Base-by-base conservation (phyloP, 2,113 vertebrate species). In the Myiozetetes cayanensis region DNA sequence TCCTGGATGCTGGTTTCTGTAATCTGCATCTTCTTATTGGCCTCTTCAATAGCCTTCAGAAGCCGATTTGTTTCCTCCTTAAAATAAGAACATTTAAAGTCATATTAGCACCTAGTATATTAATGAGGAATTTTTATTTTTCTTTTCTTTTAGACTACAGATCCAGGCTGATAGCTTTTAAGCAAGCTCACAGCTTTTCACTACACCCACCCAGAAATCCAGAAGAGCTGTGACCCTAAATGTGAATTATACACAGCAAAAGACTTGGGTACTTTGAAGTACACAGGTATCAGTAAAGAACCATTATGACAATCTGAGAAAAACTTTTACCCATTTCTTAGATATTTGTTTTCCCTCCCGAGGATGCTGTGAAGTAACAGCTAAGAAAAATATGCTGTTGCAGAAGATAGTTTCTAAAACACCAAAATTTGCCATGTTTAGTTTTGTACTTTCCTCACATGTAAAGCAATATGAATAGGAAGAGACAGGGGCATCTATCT, bases 21-120 rank as follows among this genome's bases (percentile, higher is more conserved):
- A 3, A 92, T 82, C 37, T 95, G 96, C 91, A 98, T 97, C 89
- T 98, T 99, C 78, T 93, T 98, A 95, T 99, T 99, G 50, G 99
- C 99, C 76, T 99, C 99, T 91, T 99, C 99, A 59, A 99, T 98
- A 4, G 98, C 98, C 66, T 97, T 98, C 91, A 99, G 97, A 75
- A 99, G 99, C 68, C 98, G 97, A 53, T 99, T 98, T 0, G 99
- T 98, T 96, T 99, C 98, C 37, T 98, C 98, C 99, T 99, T 94
- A 46, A 93, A 89, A 88, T n/a, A 93, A 90, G 62, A 53, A 66
- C 4, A 39, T 43, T 65, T n/a, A 70, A 30, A 90, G 43, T 63
- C 55, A 52, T 8, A 39, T 65, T n/a, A 74, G 68, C 37, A 74
- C 37, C 19, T 25, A 68, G 35, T 15, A 27, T 24, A 78, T 46